Conservation (phyloP, 2,797 vertebrate species). For the Parauchenoglanis punctatus region DNA sequence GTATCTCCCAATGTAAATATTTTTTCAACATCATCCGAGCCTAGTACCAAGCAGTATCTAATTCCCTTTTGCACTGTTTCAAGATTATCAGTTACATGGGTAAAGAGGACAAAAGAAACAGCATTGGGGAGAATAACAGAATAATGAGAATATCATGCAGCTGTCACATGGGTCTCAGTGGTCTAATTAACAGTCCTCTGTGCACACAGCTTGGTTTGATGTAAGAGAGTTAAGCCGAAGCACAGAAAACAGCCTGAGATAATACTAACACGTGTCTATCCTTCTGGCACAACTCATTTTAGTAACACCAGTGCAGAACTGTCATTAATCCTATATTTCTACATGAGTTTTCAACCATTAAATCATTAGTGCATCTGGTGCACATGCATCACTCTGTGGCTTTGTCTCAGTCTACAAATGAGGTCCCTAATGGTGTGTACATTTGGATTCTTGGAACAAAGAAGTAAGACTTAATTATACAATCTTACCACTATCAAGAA, state of each 20-base stretch:
- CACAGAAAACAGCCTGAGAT: slow-evolving; percentile 51
- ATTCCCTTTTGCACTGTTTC: slow-evolving; percentile 10
- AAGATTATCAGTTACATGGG: slow-evolving; percentile 21
- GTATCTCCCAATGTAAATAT: not conserved
- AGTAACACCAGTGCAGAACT: slow-evolving; percentile 12
- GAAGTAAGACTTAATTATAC: slow-evolving; percentile 10
- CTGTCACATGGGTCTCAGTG: slow-evolving; percentile 50
- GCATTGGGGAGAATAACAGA: slow-evolving; percentile 42
- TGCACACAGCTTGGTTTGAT: slow-evolving; percentile 54
- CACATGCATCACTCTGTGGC: not conserved
- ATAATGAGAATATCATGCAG: slow-evolving; percentile 53
- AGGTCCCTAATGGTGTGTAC: slow-evolving; percentile 23
- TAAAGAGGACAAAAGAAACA: slow-evolving; percentile 38
- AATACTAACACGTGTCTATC: slow-evolving; percentile 38
- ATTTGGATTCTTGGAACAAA: slow-evolving; percentile 26
- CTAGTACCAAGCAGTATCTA: not conserved
- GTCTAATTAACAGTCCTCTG: slow-evolving; percentile 54
- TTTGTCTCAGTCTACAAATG: slow-evolving; percentile 8
- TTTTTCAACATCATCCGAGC: not conserved
- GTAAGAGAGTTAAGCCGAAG: slow-evolving; percentile 41
- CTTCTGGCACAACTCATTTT: slow-evolving; percentile 41
- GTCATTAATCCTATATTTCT: slow-evolving; percentile 31
- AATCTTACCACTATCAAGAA: not conserved
- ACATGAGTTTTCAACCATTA: slow-evolving; percentile 19
- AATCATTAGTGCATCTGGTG: slow-evolving; percentile 26